These are phyloP conservation scores for Heterodera filipjevi DNA, from an alignment of 2,888 invertebrate species.

Conservation along the genomic window DNA sequence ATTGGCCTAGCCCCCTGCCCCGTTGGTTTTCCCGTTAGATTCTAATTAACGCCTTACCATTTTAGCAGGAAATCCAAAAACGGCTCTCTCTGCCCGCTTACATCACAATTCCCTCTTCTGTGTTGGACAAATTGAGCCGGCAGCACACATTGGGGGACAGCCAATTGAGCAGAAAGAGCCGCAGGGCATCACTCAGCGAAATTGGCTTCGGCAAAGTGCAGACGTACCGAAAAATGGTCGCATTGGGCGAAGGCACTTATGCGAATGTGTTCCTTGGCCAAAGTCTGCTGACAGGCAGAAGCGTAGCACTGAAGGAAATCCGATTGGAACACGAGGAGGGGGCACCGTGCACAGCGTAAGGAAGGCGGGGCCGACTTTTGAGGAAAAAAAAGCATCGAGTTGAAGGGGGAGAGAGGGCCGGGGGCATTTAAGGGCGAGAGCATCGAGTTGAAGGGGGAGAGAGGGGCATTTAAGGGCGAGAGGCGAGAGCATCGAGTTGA, in stretches of 20 bases:
- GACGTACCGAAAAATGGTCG: slow-evolving; percentile 71
- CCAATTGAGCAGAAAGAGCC: slow-evolving; percentile 71
- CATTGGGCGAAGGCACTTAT: slow-evolving; percentile 76
- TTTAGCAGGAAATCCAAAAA: slow-evolving; percentile 71
- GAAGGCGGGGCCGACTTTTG: background rate
- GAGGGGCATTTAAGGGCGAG: background rate
- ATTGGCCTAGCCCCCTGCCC: too few species aligned
- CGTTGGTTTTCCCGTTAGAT: too few species aligned
- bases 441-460: too few species aligned
- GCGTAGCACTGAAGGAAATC: slow-evolving; percentile 72
- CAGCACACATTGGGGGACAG: slow-evolving; percentile 70
- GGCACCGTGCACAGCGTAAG: slow-evolving; percentile 73
- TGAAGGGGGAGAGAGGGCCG: too few species aligned
- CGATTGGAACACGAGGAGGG: slow-evolving; percentile 75
- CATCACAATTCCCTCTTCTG: slow-evolving; percentile 72
- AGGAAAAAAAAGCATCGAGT: too few species aligned
- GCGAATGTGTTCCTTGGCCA: slow-evolving; percentile 75
- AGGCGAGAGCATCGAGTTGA: too few species aligned
- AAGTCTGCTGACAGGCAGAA: slow-evolving; percentile 71
- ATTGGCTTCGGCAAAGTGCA: slow-evolving; percentile 76
- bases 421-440: background rate
- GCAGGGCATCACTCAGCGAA: slow-evolving; percentile 74
- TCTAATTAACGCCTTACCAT: background rate
- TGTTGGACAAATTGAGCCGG: slow-evolving; percentile 70
- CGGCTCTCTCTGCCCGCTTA: slow-evolving; percentile 74